Percentiles rank a stretch among this genome's conserved stretches.
phyloP scores from a whole-genome alignment of 2,113 vertebrate genomes.

The Scalopus aquaticus region DNA sequence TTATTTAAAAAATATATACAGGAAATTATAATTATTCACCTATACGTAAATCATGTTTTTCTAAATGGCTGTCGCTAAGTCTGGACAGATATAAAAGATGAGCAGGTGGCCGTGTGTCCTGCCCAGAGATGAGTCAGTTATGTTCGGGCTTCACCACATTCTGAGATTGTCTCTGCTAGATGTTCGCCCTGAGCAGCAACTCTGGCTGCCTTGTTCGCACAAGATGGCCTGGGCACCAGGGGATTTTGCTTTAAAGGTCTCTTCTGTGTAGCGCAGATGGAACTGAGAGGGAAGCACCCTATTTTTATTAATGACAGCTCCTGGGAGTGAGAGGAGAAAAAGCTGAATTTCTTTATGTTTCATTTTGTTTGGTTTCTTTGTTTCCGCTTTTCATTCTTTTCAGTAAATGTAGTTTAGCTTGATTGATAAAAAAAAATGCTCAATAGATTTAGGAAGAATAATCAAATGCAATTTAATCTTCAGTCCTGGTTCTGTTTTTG shows the following conservation, averaged over 20 bases:
- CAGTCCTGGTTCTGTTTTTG: background rate
- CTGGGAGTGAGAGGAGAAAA: background rate
- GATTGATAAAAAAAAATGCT: background rate
- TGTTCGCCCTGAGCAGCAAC: background rate
- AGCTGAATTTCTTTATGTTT: background rate
- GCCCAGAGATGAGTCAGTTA: background rate
- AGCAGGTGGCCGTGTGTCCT: background rate
- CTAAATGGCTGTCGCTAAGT: background rate
- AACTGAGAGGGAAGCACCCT: background rate
- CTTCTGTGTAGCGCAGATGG: background rate
- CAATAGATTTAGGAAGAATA: background rate
- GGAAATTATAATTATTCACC: background rate
- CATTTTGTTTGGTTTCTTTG: background rate
- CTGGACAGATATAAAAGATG: background rate
- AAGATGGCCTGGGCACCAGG: rapidly evolving
- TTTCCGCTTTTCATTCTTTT: background rate
- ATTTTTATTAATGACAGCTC: background rate
- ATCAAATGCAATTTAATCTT: background rate
- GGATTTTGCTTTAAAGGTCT: background rate
- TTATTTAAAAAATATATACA: background rate
- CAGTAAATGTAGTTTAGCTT: background rate
- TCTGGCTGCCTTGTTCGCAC: background rate
- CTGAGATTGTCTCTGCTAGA: background rate
- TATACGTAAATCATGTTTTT: background rate
- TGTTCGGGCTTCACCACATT: background rate